Evolutionary conservation across 2,797 vertebrate genomes (phyloP).

Genomic region (Eospalax fontanierii): DNA sequence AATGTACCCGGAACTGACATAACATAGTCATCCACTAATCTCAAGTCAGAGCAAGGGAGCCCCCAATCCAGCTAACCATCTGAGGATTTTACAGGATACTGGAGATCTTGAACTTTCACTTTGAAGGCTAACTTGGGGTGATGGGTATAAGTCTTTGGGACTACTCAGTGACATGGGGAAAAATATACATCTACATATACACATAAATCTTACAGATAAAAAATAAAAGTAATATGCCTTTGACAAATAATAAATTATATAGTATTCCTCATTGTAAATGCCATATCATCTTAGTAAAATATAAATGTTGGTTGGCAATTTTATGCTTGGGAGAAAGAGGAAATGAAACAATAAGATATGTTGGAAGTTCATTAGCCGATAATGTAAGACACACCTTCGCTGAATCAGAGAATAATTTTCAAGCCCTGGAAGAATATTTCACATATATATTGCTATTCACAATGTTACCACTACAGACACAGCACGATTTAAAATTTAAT

Average conservation of each 20-base stretch:
- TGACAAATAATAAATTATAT: not conserved
- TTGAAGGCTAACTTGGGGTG: not conserved
- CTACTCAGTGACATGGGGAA: not conserved
- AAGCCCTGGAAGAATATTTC: not conserved
- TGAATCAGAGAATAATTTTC: constrained; percentile 29
- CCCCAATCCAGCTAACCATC: not conserved
- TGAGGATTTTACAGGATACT: not conserved
- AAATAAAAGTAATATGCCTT: not conserved
- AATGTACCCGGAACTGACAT: not conserved
- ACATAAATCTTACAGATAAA: not conserved
- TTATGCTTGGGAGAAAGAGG: constrained; percentile 18
- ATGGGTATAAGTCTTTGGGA: not conserved
- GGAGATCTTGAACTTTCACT: not conserved
- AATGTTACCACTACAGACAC: not conserved
- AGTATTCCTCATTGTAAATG: not conserved
- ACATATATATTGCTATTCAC: not conserved
- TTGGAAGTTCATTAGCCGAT: not conserved
- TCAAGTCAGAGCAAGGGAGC: not conserved
- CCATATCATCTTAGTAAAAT: not conserved
- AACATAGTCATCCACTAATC: not conserved
- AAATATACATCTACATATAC: not conserved
- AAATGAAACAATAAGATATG: constrained; percentile 24
- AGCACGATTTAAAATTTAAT: constrained; percentile 25
- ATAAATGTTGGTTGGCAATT: not conserved
- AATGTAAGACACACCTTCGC: not conserved